These are phyloP conservation scores for Ascaphus truei DNA, from an alignment of 2,113 vertebrate genomes.

Conservation along the genomic window DNA sequence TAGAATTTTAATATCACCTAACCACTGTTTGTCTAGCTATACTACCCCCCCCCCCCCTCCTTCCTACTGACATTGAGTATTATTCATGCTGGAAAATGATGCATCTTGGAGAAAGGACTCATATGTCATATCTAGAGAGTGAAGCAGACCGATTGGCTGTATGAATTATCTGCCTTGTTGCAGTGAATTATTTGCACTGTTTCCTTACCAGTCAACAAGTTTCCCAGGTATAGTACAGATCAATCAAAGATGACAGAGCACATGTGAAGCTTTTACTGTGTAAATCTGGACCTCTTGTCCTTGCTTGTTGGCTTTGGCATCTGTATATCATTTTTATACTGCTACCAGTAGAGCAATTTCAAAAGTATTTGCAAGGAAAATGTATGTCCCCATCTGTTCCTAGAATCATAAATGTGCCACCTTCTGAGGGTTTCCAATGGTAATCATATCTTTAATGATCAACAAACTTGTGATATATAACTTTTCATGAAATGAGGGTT, in stretches of 20 bases:
- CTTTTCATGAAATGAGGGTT: conserved; percentile 87
- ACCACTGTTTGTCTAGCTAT: conserved; percentile 40
- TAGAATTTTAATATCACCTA: conserved; percentile 50
- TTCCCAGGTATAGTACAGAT: conserved; percentile 83
- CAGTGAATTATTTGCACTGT: conserved; percentile 86
- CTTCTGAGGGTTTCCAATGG: conserved; percentile 86
- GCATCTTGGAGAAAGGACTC: conserved; percentile 75
- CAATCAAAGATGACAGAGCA: conserved; percentile 84
- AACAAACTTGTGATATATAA: conserved; percentile 94
- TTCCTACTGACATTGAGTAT: conserved; percentile 75
- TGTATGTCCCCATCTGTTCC: conserved; percentile 96
- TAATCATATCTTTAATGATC: conserved; percentile 98
- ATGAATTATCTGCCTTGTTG: conserved; percentile 73
- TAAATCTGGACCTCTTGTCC: conserved; percentile 87
- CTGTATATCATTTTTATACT: conserved; percentile 99
- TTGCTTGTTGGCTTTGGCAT: conserved; percentile 72
- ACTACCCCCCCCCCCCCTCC: conserved; percentile 41
- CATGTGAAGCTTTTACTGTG: conserved; percentile 80
- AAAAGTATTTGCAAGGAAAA: conserved; percentile 93
- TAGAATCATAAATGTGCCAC: conserved; percentile 96
- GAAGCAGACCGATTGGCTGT: conserved; percentile 64
- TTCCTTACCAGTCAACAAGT: conserved; percentile 85
- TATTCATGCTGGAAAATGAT: conserved; percentile 78
- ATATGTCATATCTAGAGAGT: conserved; percentile 73
- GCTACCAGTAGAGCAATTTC: conserved; percentile 98